Percentiles rank a stretch among this genome's conserved stretches.
phyloP scores from a whole-genome alignment of 2,888 invertebrate species.

The Drepanosiphum platanoidis region DNA sequence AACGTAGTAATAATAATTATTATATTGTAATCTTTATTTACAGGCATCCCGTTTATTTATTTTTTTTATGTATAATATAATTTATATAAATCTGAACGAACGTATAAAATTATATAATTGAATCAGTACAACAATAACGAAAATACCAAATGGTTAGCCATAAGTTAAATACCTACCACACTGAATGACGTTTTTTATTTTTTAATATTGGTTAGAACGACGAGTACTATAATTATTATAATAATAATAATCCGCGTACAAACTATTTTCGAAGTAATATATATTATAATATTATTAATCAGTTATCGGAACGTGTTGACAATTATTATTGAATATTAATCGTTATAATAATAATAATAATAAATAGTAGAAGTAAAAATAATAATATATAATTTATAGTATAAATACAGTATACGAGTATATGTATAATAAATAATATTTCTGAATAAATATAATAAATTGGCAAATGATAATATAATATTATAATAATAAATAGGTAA shows the following conservation, averaged over 20 bases:
- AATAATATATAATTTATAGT: slow-evolving; percentile 27
- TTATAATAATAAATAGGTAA: background rate
- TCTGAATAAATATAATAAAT: slow-evolving; percentile 23
- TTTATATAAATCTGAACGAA: background rate
- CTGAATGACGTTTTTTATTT: background rate
- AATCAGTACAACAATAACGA: slow-evolving; percentile 16
- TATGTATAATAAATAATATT: slow-evolving; percentile 23
- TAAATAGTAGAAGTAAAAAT: slow-evolving; percentile 2
- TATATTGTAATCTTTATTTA: slow-evolving; percentile 29
- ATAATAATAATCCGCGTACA: background rate
- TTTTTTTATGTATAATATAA: slow-evolving; percentile 4
- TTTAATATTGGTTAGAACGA: slow-evolving; percentile 42
- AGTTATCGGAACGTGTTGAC: background rate
- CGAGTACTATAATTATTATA: background rate
- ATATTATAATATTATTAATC: slow-evolving; percentile 25
- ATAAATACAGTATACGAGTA: background rate
- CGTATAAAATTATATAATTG: background rate
- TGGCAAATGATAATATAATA: too few species aligned
- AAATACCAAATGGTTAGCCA: slow-evolving; percentile 30
- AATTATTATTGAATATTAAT: slow-evolving; percentile 5
- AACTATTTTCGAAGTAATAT: slow-evolving; percentile 11
- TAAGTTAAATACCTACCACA: background rate
- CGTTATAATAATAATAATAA: background rate
- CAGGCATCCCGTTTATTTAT: slow-evolving; percentile 30
- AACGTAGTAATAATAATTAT: too few species aligned